Evolutionary conservation across 2,797 vertebrate genomes (phyloP), one percentile per base, ranked within the genome.

Genomic region (Myotis findleyi): DNA sequence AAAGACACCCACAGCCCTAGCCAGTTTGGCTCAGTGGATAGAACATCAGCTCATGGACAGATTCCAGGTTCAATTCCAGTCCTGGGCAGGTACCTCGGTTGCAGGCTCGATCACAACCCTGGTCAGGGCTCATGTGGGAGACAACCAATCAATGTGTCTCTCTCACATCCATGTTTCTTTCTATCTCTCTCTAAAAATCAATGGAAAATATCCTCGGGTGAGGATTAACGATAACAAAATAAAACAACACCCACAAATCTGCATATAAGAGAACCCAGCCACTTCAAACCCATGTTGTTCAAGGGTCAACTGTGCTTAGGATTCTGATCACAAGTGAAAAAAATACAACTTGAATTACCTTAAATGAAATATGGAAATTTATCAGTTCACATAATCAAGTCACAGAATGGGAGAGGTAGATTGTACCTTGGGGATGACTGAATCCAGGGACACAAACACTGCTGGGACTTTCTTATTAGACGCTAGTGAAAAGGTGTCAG

Each of bases 351-450:
- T 57, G 13, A 57, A 73, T 36, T 51, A 64, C 27, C 13, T 82
- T 92, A 92, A 89, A 79, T 77, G 68, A 93, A 84, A 93, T 92
- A 66, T 30, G 36, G 20, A 7, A 77, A 95, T 23, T 86, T 84
- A 86, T 23, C 10, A 75, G 25, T 21, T 90, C 25, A 68, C 41
- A 72, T 47, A 85, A 72, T 21, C 30, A 77, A 94, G 80, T 76
- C 33, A 85, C 47, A 89, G 20, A 77, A 87, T 38, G 23, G 41
- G 38, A 95, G 55, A 36, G 21, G 57, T 57, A 36, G 17, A 83
- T 1, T 83, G 30, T 33, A 53, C 18, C 36, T 66, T 88, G n/a
- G 12, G 33, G n/a, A 66, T 87, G 25, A 73, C 16, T 76, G 41
- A 23, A 87, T 27, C 12, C 44, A 87, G 44, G 73, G 44, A 71